phyloP scores from a whole-genome alignment of 1,140 invertebrate genomes.

The Dendroctonus valens region DNA sequence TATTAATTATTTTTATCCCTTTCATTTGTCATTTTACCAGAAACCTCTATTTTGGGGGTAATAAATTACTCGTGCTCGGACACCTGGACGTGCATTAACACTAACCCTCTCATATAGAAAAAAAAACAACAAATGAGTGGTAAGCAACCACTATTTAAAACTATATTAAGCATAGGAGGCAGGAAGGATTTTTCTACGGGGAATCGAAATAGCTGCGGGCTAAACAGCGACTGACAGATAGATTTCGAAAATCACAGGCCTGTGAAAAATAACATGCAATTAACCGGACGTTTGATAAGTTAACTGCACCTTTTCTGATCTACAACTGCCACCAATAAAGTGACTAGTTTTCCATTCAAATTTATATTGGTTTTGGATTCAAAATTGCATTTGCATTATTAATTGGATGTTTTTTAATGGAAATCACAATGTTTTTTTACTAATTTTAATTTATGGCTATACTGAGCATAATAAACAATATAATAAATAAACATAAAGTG shows the following conservation, averaged over 20 bases:
- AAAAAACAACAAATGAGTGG: slow-evolving; percentile 19
- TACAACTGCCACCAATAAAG: slow-evolving; percentile 28
- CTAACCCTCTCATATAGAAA: slow-evolving; percentile 5
- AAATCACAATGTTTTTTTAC: too few relatives aligned
- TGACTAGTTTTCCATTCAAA: too few relatives aligned
- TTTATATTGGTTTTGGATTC: too few relatives aligned
- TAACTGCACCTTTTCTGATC: slow-evolving; percentile 14
- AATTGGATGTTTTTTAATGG: too few relatives aligned
- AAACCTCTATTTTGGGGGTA: slow-evolving; percentile 23
- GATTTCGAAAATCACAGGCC: slow-evolving; percentile 16
- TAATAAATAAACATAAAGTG: too few relatives aligned
- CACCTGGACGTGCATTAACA: slow-evolving; percentile 32
- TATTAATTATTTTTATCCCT: slow-evolving; percentile 29
- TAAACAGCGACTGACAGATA: slow-evolving; percentile 25
- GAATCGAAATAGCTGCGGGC: slow-evolving; percentile 10
- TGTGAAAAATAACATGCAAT: slow-evolving; percentile 21
- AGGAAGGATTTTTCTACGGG: slow-evolving; percentile 11
- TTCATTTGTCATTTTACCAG: slow-evolving; percentile 29
- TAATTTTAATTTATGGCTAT: too few relatives aligned
- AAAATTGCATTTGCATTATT: too few relatives aligned
- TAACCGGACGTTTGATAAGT: slow-evolving; percentile 24
- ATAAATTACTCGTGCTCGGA: slow-evolving; percentile 22
- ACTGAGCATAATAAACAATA: too few relatives aligned
- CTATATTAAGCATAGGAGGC: slow-evolving; percentile 22
- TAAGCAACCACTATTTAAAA: slow-evolving; percentile 34